Evolutionary conservation across 2,113 vertebrate genomes (phyloP), one percentile per base, ranked within the genome.

Genomic region (Gulo gulo): DNA sequence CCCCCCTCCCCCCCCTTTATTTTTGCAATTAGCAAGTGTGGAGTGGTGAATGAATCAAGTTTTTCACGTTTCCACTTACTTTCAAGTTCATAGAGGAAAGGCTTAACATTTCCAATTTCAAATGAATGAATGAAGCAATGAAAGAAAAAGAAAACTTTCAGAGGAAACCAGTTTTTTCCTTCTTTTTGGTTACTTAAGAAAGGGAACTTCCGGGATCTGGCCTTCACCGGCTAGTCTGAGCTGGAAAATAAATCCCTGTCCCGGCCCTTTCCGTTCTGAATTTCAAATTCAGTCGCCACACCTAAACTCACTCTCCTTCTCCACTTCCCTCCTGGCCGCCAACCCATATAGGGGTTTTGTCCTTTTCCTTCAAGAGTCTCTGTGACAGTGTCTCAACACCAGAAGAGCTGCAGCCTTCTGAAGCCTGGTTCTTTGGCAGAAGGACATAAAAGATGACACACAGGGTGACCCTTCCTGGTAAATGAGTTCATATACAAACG

Each of bases 311-410:
- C 1, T 7, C 4, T 21, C 50, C 15, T 78, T 39, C 34, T 57
- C 8, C 0, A 47, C 23, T 29, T 23, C 23, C 59, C 7, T 14
- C 29, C 59, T 61, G 7, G 34, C 6, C 18, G 15, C 42, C 52
- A 42, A 16, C 0, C 11, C 11, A 4, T 18, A 12, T 0, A 36
- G 6, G 59, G n/a, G 13, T 21, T 23, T 47, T 80, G 15, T 15
- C 55, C 80, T 81, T 96, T 96, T 81, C 36, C 59, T 74, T 55
- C 52, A 9, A 21, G 61, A 76, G 47, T 29, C 20, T 69, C 61
- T 74, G 42, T 61, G n/a, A 81, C n/a, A 74, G 45, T 47, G 29
- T 45, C 36, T 42, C 24, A 12, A 12, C 12, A 31, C 2, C 39
- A 34, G 65, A 13, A 50, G 29, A 69, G 63, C 1, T 4, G 4